Percentiles rank a stretch among this genome's conserved stretches.
Conservation (phyloP, 30 jellyfish, hydroid and myxozoan species). For the Turritopsis rubra region DNA sequence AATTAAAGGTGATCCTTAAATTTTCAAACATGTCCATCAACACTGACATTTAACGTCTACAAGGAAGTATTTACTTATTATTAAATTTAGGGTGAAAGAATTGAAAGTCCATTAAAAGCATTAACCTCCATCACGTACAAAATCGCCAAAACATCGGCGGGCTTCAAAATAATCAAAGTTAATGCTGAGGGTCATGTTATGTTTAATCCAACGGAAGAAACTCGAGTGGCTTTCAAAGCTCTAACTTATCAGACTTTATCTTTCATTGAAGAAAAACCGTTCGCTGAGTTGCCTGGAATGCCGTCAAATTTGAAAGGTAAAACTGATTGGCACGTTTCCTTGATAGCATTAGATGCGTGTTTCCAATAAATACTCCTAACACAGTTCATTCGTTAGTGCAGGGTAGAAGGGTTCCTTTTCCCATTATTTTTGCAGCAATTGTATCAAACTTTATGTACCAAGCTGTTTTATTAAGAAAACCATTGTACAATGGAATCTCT, state of each 20-base stretch:
- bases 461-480: too few relatives aligned
- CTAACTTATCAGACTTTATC: neutral
- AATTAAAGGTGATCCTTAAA: neutral
- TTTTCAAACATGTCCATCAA: neutral
- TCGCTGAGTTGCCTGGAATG: neutral
- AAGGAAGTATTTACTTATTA: too few relatives aligned
- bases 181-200: neutral
- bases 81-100: neutral
- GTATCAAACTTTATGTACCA: too few relatives aligned
- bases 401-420: too few relatives aligned
- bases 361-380: too few relatives aligned
- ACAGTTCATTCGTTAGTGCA: too few relatives aligned
- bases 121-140: neutral
- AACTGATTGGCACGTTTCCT: neutral
- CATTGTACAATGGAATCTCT: too few relatives aligned
- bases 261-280: neutral
- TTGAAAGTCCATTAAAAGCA: neutral
- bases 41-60: neutral
- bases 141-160: neutral
- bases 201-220: neutral
- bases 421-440: neutral
- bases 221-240: neutral
- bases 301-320: neutral
- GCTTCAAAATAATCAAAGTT: constrained; percentile 3
- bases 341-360: neutral